Percentiles rank a stretch among this genome's conserved stretches.
phyloP scores from a whole-genome alignment of 2,113 vertebrate species.

The Thermophis baileyi region DNA sequence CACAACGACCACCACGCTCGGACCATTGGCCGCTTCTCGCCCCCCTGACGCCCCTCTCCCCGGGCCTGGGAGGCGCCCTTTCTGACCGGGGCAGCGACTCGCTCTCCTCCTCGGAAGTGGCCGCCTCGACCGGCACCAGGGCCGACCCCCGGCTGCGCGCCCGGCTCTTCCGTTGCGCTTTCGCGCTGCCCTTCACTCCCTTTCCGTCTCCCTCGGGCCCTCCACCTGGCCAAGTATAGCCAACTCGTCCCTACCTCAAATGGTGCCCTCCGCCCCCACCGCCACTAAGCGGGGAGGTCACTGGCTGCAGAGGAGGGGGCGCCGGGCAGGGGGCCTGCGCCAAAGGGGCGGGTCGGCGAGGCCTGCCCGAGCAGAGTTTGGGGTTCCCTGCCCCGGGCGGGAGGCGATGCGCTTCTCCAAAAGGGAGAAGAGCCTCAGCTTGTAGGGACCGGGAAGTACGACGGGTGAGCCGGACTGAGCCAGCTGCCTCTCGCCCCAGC shows the following conservation, averaged over 20 bases:
- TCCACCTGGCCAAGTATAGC: background rate
- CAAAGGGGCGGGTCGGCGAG: too few species aligned
- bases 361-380: background rate
- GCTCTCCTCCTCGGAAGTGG: too few species aligned
- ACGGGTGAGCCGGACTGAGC: background rate
- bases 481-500: background rate
- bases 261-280: background rate
- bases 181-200: background rate
- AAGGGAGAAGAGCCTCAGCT: background rate
- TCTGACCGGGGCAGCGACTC: background rate
- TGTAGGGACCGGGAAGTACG: background rate
- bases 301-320: background rate
- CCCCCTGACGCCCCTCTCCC: slow-evolving; percentile 72
- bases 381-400: background rate
- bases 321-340: background rate
- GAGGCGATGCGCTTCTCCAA: too few species aligned
- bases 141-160: background rate
- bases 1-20: slow-evolving; percentile 74
- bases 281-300: background rate
- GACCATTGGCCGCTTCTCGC: slow-evolving; percentile 91
- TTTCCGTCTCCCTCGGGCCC: background rate
- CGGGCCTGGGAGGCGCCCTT: background rate
- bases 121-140: background rate
- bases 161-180: background rate
- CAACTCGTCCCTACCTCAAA: background rate